These are phyloP conservation scores for Centropus bengalensis DNA, from an alignment of 2,113 vertebrate genomes.

Conservation along the genomic window DNA sequence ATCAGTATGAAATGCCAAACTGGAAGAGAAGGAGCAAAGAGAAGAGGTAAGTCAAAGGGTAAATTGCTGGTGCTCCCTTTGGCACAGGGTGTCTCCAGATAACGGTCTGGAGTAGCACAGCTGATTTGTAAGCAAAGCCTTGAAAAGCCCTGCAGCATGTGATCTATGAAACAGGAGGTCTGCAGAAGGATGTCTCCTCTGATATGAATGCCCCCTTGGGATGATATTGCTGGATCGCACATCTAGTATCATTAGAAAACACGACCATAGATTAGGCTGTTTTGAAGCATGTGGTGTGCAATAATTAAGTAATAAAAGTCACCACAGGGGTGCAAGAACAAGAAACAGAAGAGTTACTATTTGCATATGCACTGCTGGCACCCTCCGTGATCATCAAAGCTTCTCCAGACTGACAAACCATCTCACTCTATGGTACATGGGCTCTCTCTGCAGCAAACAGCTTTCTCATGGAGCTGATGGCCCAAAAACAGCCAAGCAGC, in stretches of 20 bases:
- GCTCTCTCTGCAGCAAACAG: neutral
- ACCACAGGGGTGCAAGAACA: slow-evolving; percentile 78
- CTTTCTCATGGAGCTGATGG: neutral
- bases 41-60: neutral
- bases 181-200: slow-evolving; percentile 57
- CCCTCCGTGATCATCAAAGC: neutral
- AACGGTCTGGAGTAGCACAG: neutral
- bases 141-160: slow-evolving; percentile 48
- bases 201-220: slow-evolving; percentile 70
- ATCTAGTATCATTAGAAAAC: slow-evolving; percentile 76
- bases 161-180: slow-evolving; percentile 39
- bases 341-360: slow-evolving; percentile 70
- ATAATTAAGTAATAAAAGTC: slow-evolving; percentile 99
- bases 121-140: slow-evolving; percentile 41
- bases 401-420: neutral
- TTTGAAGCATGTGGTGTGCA: slow-evolving; percentile 85
- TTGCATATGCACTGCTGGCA: slow-evolving; percentile 60
- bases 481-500: neutral
- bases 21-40: neutral
- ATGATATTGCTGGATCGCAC: slow-evolving; percentile 58
- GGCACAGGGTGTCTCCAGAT: neutral
- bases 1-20: neutral
- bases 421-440: neutral
- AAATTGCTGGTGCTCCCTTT: neutral
- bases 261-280: slow-evolving; percentile 77